These are phyloP conservation scores for Aplysina aerophoba DNA, from an alignment of 37 sponge, comb jelly and placozoan species.

Conservation along the genomic window DNA sequence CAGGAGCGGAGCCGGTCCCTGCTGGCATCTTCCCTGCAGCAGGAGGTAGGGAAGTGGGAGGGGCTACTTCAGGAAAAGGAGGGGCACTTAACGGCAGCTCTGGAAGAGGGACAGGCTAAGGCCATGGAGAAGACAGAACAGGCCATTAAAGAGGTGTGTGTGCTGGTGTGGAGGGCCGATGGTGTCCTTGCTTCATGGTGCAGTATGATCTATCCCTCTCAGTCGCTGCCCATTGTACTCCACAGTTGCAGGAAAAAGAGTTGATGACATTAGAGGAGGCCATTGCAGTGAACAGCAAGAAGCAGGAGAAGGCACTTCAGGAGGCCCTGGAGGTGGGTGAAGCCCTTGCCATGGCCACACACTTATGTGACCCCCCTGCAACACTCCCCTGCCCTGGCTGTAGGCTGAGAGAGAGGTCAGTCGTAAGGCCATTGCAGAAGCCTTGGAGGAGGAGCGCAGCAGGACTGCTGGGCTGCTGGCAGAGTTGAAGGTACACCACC, in stretches of 20 bases:
- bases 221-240: too few relatives aligned
- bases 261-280: conserved; percentile 26
- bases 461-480: not conserved
- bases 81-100: conserved; percentile 29
- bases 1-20: conserved; percentile 60
- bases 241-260: conserved; percentile 4
- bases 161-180: too few relatives aligned
- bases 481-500: conserved; percentile 26
- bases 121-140: conserved; percentile 39
- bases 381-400: not conserved
- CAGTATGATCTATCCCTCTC: too few relatives aligned
- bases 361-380: not conserved
- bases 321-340: conserved; percentile 62
- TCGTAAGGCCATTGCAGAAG: conserved; percentile 36
- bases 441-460: conserved; percentile 43
- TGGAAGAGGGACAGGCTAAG: conserved; percentile 63
- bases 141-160: conserved; percentile 42
- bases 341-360: not conserved
- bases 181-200: too few relatives aligned
- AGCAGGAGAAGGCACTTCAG: conserved; percentile 33
- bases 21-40: conserved; percentile 54
- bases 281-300: conserved; percentile 33
- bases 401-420: conserved; percentile 22
- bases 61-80: conserved; percentile 63
- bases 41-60: conserved; percentile 68